Conservation (phyloP, 2,113 vertebrate genomes). For the Aleadryas rufinucha region DNA sequence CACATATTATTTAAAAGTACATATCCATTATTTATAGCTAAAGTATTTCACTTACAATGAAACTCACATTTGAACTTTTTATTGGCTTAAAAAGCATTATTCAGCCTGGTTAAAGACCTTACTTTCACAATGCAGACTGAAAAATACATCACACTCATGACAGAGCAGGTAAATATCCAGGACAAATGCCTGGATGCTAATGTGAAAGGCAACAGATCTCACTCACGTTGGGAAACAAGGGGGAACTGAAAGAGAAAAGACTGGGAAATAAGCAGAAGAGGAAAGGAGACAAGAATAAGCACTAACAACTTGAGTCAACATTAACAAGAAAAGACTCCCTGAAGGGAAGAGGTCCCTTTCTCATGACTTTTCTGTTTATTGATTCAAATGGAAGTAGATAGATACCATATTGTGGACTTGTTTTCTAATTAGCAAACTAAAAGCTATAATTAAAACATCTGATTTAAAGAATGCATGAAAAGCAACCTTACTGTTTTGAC, state of each 20-base stretch:
- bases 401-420: slow-evolving; percentile 30
- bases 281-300: slow-evolving; percentile 54
- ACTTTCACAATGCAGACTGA: background rate
- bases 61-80: background rate
- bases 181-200: background rate
- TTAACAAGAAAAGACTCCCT: slow-evolving; percentile 61
- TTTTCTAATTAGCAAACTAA: slow-evolving; percentile 52
- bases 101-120: background rate
- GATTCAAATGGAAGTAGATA: slow-evolving; percentile 60
- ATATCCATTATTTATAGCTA: background rate
- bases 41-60: background rate
- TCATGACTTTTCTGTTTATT: slow-evolving; percentile 71
- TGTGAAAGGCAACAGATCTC: background rate
- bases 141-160: background rate
- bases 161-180: background rate
- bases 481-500: slow-evolving; percentile 7
- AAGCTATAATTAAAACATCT: slow-evolving; percentile 32
- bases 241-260: slow-evolving; percentile 52
- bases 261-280: slow-evolving; percentile 35
- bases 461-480: slow-evolving; percentile 34
- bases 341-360: slow-evolving; percentile 65
- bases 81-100: background rate
- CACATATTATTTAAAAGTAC: background rate
- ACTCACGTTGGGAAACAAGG: background rate
- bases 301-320: slow-evolving; percentile 66